phyloP scores from a whole-genome alignment of 92 coral and sea anemone genomes.

The Heteractis magnifica region DNA sequence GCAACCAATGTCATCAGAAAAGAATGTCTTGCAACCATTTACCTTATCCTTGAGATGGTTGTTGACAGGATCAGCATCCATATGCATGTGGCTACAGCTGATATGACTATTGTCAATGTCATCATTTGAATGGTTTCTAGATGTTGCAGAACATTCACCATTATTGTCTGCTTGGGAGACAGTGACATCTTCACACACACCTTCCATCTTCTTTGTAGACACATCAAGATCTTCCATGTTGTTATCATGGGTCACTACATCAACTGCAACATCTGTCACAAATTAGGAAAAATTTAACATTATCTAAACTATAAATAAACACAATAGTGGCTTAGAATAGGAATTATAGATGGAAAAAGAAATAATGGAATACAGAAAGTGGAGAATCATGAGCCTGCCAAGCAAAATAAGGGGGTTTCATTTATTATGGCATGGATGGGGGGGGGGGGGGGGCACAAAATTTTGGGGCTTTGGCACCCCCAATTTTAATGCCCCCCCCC shows the following conservation, averaged over 20 bases:
- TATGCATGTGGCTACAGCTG: background rate
- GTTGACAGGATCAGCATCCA: background rate
- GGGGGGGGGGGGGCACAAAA: no score
- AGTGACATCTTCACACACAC: background rate
- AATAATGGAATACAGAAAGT: no score
- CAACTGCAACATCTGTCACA: background rate
- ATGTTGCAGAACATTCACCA: background rate
- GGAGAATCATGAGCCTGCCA: no score
- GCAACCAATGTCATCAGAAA: background rate
- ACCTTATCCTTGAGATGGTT: background rate
- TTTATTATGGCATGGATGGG: no score
- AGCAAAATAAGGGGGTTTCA: no score
- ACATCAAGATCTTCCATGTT: background rate
- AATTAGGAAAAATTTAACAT: no score
- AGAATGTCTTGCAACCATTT: background rate
- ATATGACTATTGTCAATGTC: background rate
- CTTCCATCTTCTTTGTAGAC: background rate
- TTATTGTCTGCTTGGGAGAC: background rate
- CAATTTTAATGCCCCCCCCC: no score
- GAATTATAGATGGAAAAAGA: no score
- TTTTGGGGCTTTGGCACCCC: no score
- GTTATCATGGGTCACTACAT: background rate
- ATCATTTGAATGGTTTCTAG: background rate
- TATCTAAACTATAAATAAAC: no score
- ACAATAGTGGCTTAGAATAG: no score